Evolutionary conservation across 2,113 vertebrate genomes (phyloP).

Genomic region (Elgaria multicarinata): DNA sequence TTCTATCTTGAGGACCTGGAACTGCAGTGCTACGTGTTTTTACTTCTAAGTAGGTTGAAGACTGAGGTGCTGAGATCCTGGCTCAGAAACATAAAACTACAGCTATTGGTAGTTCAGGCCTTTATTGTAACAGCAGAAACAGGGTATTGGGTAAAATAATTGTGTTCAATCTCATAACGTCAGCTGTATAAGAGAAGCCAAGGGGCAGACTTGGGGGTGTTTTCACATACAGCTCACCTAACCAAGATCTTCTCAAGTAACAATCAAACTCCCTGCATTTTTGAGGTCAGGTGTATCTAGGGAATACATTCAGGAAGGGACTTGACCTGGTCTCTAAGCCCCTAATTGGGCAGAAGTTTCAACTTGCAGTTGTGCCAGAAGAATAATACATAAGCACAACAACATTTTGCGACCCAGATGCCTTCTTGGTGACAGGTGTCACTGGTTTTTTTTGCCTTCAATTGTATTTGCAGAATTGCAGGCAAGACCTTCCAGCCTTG

Average conservation of each 20-base stretch:
- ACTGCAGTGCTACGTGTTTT: neutral
- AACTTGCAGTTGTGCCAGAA: constrained; percentile 1
- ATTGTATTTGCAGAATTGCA: constrained; percentile 23
- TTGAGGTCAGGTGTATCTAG: constrained; percentile 16
- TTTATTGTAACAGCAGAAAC: neutral
- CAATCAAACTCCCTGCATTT: neutral
- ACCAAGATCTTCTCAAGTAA: neutral
- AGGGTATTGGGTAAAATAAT: neutral
- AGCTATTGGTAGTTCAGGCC: neutral
- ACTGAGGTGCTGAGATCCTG: neutral
- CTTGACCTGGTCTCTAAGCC: constrained; percentile 4
- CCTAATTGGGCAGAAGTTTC: constrained; percentile 19
- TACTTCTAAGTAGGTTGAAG: neutral
- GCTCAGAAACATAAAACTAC: neutral
- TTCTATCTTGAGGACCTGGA: neutral
- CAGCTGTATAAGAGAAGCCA: neutral
- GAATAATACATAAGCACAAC: constrained; percentile 30
- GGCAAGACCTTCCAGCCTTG: neutral
- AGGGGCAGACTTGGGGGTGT: neutral
- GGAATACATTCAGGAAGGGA: neutral
- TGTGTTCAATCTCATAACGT: neutral
- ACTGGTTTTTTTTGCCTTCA: constrained; percentile 33
- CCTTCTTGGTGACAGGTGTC: constrained; percentile 31
- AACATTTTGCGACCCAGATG: constrained; percentile 18
- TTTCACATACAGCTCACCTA: neutral